Evolutionary conservation across 2,888 invertebrate genomes (phyloP).

Genomic region (Polymixis lichenea): DNA sequence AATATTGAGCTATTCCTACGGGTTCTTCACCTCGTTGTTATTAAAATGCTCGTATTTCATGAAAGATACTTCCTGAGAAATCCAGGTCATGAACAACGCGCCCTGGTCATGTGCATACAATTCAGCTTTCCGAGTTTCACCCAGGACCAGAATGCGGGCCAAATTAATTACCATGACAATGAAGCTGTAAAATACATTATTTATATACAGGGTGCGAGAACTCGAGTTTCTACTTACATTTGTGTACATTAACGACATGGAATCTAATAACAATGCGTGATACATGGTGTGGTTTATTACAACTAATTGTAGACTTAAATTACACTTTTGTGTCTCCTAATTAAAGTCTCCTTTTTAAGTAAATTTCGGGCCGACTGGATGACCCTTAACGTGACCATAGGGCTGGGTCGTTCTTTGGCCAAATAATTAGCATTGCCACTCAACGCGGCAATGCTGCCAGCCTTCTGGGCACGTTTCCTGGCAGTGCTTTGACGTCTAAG

Average conservation of each 20-base stretch:
- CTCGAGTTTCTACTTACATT: slow-evolving; percentile 74
- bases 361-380: too few relatives aligned
- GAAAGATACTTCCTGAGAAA: slow-evolving; percentile 72
- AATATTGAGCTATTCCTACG: slow-evolving; percentile 67
- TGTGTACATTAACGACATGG: slow-evolving; percentile 72
- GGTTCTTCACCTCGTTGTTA: slow-evolving; percentile 64
- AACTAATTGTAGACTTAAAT: slow-evolving; percentile 2
- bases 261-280: slow-evolving; percentile 59
- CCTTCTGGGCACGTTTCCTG: too few relatives aligned
- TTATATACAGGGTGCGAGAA: slow-evolving; percentile 76
- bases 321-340: neutral
- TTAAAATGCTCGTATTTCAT: slow-evolving; percentile 71
- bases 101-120: slow-evolving; percentile 74
- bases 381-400: too few relatives aligned
- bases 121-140: slow-evolving; percentile 76
- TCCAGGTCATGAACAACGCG: slow-evolving; percentile 69
- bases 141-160: slow-evolving; percentile 77
- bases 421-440: too few relatives aligned
- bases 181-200: slow-evolving; percentile 82
- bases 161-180: slow-evolving; percentile 88
- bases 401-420: too few relatives aligned
- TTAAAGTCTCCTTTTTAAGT: too few relatives aligned
- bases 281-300: slow-evolving; percentile 9
- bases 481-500: too few relatives aligned
- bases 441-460: too few relatives aligned